A percentile compares a stretch with the other conserved stretches of the same genome.
phyloP scores from a whole-genome alignment of 2,113 vertebrate species.

The Ifrita kowaldi region DNA sequence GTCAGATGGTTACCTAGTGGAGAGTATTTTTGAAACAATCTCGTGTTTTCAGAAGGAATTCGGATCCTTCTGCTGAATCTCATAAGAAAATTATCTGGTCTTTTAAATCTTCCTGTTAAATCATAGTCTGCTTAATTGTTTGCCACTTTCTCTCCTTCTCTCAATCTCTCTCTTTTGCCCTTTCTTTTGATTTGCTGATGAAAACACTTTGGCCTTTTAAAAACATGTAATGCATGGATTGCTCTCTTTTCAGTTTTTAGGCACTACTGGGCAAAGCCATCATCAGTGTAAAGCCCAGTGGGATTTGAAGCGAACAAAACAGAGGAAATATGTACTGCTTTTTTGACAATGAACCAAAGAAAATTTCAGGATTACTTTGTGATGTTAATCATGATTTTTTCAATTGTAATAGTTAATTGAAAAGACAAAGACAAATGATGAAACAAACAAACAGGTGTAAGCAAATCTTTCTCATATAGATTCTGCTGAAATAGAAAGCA shows the following conservation, averaged over 20 bases:
- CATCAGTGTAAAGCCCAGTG: background rate
- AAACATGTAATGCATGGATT: background rate
- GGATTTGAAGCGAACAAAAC: background rate
- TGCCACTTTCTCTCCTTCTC: background rate
- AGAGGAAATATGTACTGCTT: background rate
- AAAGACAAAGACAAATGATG: background rate
- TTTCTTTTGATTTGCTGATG: background rate
- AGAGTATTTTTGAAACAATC: background rate
- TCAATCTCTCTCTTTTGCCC: background rate
- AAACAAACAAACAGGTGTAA: background rate
- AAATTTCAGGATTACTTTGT: background rate
- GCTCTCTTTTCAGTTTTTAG: background rate
- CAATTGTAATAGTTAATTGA: background rate
- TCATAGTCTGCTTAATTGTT: background rate
- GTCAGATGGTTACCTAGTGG: rapidly evolving
- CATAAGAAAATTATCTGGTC: background rate
- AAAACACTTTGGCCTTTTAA: background rate
- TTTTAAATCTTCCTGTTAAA: background rate
- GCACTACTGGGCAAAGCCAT: background rate
- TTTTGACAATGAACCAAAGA: background rate
- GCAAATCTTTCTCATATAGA: background rate
- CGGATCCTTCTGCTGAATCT: background rate
- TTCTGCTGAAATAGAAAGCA: background rate
- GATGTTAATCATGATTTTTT: background rate
- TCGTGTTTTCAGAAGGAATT: background rate